Percentiles rank a stretch among this genome's conserved stretches.
These are phyloP conservation scores for Tolmerus cingulatus DNA, from an alignment of 2,888 invertebrate species.

Conservation along the genomic window DNA sequence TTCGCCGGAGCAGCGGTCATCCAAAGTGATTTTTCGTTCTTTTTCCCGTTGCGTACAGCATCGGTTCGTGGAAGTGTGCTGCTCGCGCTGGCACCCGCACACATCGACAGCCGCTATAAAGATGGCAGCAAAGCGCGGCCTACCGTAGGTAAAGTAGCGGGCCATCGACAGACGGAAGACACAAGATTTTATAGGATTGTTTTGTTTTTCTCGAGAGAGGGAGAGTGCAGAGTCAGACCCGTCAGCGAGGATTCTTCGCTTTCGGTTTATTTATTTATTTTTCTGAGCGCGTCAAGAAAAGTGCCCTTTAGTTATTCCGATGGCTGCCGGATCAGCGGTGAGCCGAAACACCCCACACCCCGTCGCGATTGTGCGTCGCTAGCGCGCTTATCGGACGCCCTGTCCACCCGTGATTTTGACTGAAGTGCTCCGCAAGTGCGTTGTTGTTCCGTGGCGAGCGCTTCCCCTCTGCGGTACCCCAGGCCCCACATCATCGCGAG, in stretches of 20 bases:
- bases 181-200: background rate
- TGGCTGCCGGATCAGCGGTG: background rate
- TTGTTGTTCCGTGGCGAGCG: background rate
- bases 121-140: constrained; percentile 41
- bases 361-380: background rate
- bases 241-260: background rate
- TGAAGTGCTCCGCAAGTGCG: background rate
- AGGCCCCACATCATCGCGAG: background rate
- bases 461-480: background rate
- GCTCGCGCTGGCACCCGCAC: background rate
- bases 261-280: background rate
- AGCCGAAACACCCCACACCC: background rate
- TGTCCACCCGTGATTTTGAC: background rate
- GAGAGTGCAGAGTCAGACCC: too few species aligned
- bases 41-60: too few species aligned
- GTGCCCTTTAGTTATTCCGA: background rate
- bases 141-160: background rate
- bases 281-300: background rate
- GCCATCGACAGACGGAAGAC: background rate
- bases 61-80: background rate
- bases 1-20: background rate
- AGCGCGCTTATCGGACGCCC: background rate
- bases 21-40: background rate
- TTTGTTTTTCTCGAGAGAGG: background rate
- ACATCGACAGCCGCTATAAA: constrained; percentile 13